Evolutionary conservation across 2,113 vertebrate species (phyloP).

Genomic region (Grammomys dolichurus): DNA sequence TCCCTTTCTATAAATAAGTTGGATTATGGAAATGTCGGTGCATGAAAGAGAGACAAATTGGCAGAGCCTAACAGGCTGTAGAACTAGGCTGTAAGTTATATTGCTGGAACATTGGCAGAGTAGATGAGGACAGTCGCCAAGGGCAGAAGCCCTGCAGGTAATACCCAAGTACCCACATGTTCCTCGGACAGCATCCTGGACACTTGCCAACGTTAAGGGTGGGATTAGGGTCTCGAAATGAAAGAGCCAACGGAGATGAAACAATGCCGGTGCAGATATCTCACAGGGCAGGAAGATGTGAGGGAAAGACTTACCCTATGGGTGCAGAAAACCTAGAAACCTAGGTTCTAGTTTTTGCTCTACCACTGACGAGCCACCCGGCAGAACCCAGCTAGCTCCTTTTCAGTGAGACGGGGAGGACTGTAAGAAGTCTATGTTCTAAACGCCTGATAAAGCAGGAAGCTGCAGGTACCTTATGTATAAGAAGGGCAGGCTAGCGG

Average conservation of each 20-base stretch:
- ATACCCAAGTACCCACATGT: neutral
- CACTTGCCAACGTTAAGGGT: neutral
- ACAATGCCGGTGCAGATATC: neutral
- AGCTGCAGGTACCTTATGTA: neutral
- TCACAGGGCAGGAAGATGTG: neutral
- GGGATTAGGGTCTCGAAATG: rapidly evolving
- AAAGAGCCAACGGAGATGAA: neutral
- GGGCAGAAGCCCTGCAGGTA: neutral
- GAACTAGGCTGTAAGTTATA: neutral
- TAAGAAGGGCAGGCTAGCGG: neutral
- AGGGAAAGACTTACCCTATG: neutral
- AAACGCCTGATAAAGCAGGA: neutral
- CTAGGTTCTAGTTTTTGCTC: neutral
- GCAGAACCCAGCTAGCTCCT: neutral
- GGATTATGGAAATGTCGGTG: neutral
- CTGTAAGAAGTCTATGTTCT: rapidly evolving
- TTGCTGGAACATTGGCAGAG: neutral
- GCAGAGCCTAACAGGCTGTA: neutral
- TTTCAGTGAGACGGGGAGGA: neutral
- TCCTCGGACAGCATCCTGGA: neutral
- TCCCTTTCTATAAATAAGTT: neutral
- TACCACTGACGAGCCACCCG: neutral
- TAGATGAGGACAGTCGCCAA: neutral
- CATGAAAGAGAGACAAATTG: neutral
- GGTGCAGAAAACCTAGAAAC: neutral